These are phyloP conservation scores for Orussus abietinus DNA, from an alignment of 1,140 invertebrate genomes.

Conservation along the genomic window DNA sequence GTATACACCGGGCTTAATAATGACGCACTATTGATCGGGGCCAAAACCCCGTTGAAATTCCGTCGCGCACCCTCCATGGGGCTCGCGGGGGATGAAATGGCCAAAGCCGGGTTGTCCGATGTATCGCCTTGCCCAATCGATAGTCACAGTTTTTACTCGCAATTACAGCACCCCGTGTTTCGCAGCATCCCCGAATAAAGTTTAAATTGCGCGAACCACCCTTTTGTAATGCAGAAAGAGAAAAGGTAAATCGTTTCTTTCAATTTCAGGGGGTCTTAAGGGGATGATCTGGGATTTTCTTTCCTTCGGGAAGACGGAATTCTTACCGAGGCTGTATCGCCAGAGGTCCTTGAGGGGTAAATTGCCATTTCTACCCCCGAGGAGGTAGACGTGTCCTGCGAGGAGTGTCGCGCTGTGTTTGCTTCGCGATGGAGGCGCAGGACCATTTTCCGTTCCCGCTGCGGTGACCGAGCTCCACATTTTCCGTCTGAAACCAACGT, in stretches of 20 bases:
- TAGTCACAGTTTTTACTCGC: too few species aligned
- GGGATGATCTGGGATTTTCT: too few species aligned
- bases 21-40: constrained; percentile 42
- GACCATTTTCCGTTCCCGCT: constrained; percentile 52
- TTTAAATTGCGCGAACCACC: too few species aligned
- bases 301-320: too few species aligned
- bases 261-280: too few species aligned
- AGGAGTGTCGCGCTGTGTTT: constrained; percentile 80
- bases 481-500: constrained; percentile 27
- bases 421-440: constrained; percentile 65
- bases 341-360: constrained; percentile 81
- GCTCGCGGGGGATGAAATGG: neutral
- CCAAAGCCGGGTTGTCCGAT: constrained; percentile 6
- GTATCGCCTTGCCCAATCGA: too few species aligned
- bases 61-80: constrained; percentile 23
- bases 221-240: too few species aligned
- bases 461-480: constrained; percentile 63
- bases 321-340: constrained; percentile 76
- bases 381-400: constrained; percentile 71
- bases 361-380: constrained; percentile 79
- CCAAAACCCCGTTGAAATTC: constrained; percentile 40
- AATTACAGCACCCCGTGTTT: too few species aligned
- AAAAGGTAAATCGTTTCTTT: too few species aligned
- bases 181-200: too few species aligned
- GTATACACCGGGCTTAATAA: constrained; percentile 38